These are phyloP conservation scores for Pollicipes pollicipes DNA, from an alignment of 1,140 invertebrate species.

Conservation along the genomic window DNA sequence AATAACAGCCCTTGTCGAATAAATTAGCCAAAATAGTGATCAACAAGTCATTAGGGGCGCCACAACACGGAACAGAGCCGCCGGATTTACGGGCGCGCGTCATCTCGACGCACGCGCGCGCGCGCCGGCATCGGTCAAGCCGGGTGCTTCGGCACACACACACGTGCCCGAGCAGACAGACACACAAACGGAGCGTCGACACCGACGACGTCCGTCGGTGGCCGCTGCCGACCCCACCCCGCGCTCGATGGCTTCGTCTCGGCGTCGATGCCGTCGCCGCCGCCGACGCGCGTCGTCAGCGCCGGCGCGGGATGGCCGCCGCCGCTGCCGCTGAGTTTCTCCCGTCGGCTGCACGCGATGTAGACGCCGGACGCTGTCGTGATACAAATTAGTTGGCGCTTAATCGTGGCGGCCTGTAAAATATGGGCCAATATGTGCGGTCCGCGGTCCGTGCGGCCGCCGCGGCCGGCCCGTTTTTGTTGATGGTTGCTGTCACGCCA, in stretches of 20 bases:
- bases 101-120: neutral
- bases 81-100: neutral
- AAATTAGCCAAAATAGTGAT: slow-evolving; percentile 1
- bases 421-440: neutral
- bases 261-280: neutral
- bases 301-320: neutral
- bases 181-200: neutral
- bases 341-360: neutral
- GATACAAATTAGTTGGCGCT: neutral
- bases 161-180: neutral
- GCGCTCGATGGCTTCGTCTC: too few relatives aligned
- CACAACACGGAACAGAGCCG: neutral
- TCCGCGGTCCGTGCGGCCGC: neutral
- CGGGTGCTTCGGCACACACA: too few relatives aligned
- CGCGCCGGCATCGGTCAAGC: too few relatives aligned
- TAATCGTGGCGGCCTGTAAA: neutral
- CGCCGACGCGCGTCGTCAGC: neutral
- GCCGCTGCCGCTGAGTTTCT: too few relatives aligned
- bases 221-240: too few relatives aligned
- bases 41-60: neutral
- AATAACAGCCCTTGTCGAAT: neutral
- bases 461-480: neutral
- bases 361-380: neutral
- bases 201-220: neutral
- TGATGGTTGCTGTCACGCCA: neutral